A percentile compares a stretch with the other conserved stretches of the same genome.
These are phyloP conservation scores for Microtus pennsylvanicus DNA, from an alignment of 2,113 vertebrate genomes.

Conservation along the genomic window DNA sequence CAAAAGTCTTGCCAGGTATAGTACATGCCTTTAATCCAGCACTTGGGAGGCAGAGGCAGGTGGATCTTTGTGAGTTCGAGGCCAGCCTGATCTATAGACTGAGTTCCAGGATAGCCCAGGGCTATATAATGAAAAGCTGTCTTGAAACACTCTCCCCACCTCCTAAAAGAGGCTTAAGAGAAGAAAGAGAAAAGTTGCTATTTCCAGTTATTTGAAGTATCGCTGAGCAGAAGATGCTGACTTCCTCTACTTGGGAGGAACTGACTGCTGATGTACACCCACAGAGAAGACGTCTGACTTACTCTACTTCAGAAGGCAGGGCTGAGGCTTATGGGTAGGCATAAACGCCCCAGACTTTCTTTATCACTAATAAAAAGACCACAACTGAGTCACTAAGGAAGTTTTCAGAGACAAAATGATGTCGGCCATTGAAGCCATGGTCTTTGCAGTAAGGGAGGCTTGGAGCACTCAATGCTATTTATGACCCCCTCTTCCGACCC, in stretches of 20 bases:
- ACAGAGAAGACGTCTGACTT: neutral
- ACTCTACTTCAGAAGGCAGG: neutral
- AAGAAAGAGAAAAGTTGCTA: neutral
- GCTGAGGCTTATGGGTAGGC: neutral
- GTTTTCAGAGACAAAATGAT: neutral
- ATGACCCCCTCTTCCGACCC: neutral
- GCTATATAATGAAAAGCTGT: neutral
- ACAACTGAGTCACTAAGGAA: conserved; percentile 5
- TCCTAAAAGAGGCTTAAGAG: neutral
- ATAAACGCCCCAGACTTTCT: conserved; percentile 27
- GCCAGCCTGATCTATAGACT: neutral
- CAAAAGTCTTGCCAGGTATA: neutral
- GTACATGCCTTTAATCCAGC: neutral
- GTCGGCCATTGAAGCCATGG: neutral
- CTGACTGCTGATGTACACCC: neutral
- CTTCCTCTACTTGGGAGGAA: neutral
- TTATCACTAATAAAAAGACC: neutral
- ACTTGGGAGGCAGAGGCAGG: neutral
- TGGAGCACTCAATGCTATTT: neutral
- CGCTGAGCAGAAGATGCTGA: neutral
- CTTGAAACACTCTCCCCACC: neutral
- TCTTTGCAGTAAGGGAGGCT: neutral
- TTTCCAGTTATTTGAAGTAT: conserved; percentile 5
- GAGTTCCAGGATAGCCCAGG: neutral
- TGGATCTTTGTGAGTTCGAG: neutral